Percentiles rank a stretch among this genome's conserved stretches.
Conservation (phyloP, 1,140 invertebrate genomes). For the Papilio polyxenes region DNA sequence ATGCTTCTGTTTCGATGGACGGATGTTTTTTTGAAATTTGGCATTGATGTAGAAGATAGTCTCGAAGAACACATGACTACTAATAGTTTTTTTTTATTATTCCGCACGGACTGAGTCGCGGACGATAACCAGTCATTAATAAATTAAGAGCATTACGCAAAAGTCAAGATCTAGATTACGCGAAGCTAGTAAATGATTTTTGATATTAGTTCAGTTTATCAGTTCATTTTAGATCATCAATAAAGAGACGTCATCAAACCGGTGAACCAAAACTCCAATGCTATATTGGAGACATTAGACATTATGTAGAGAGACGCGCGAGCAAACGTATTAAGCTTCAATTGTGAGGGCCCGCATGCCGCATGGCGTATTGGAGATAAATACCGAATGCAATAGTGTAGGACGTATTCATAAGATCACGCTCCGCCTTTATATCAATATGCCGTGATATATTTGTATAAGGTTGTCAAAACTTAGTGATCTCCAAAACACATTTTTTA, state of each 20-base stretch:
- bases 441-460: slow-evolving; percentile 39
- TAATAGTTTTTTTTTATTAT: too few species aligned
- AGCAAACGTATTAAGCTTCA: slow-evolving; percentile 24
- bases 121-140: too few species aligned
- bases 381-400: slow-evolving; percentile 44
- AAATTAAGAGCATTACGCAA: not conserved
- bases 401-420: slow-evolving; percentile 54
- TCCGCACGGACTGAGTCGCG: too few species aligned
- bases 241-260: not conserved
- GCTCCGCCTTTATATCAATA: slow-evolving; percentile 41
- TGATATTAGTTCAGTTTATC: not conserved
- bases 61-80: too few species aligned
- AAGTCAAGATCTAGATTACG: not conserved
- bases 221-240: not conserved
- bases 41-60: too few species aligned
- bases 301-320: not conserved
- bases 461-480: slow-evolving; percentile 40
- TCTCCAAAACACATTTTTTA: not conserved
- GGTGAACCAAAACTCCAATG: not conserved
- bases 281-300: slow-evolving; percentile 16
- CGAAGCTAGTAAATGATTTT: not conserved
- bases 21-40: too few species aligned
- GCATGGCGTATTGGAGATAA: slow-evolving; percentile 36
- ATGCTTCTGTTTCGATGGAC: too few species aligned
- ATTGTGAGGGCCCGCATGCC: slow-evolving; percentile 40